These are phyloP conservation scores for Emydura subglobosa DNA, from an alignment of 2,113 vertebrate species.

Conservation along the genomic window DNA sequence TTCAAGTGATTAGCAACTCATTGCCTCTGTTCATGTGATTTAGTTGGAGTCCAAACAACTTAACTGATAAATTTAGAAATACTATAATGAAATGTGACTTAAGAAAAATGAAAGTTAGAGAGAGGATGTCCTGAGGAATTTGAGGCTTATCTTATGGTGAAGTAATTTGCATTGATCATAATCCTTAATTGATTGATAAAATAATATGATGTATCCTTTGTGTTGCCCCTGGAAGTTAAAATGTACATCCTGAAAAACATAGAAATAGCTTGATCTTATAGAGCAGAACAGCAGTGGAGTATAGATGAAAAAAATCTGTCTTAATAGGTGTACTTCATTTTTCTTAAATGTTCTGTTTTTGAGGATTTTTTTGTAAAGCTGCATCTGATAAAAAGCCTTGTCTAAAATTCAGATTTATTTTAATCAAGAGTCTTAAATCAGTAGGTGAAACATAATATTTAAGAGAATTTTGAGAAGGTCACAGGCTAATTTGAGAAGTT, in stretches of 20 bases:
- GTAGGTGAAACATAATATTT: background rate
- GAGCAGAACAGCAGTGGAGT: background rate
- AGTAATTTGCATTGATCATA: background rate
- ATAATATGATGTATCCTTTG: background rate
- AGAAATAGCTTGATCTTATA: background rate
- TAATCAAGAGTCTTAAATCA: background rate
- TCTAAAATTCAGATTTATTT: background rate
- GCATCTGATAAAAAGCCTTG: conserved; percentile 5
- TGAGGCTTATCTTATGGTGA: background rate
- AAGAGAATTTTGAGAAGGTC: background rate
- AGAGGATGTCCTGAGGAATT: background rate
- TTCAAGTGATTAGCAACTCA: background rate
- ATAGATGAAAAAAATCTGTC: background rate
- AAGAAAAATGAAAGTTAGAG: background rate
- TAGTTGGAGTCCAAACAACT: background rate
- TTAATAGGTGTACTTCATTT: background rate
- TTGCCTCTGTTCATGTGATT: background rate
- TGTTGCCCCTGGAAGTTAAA: background rate
- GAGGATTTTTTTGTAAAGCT: background rate
- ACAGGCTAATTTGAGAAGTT: background rate
- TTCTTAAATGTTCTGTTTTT: background rate
- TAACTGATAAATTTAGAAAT: background rate
- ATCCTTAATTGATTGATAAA: background rate
- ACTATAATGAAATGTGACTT: background rate
- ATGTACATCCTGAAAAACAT: background rate